Percentiles rank a stretch among this genome's conserved stretches.
Conservation (phyloP, 2,888 invertebrate genomes). For the Lycaena phlaeas region DNA sequence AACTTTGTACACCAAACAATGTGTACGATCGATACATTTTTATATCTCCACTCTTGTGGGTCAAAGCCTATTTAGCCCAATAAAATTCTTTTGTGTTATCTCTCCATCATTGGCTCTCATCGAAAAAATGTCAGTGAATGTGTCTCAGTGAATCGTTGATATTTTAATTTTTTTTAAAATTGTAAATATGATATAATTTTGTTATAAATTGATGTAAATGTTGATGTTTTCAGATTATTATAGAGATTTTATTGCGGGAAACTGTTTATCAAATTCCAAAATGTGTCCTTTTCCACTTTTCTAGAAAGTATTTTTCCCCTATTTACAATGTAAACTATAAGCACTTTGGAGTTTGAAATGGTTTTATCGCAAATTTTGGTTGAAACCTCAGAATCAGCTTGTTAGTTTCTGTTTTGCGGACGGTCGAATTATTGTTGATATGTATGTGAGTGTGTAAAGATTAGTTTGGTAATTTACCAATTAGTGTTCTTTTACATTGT, state of each 20-base stretch:
- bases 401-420: neutral
- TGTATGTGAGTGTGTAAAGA: neutral
- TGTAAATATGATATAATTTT: constrained; percentile 50
- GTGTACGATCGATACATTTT: too few relatives aligned
- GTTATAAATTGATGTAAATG: constrained; percentile 65
- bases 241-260: constrained; percentile 28
- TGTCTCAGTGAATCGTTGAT: constrained; percentile 36
- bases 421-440: neutral
- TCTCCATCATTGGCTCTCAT: too few relatives aligned
- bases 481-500: constrained; percentile 55
- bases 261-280: constrained; percentile 15
- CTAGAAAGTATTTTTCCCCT: constrained; percentile 1
- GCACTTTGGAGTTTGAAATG: neutral
- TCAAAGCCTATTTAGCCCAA: too few relatives aligned
- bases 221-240: constrained; percentile 54
- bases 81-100: too few relatives aligned
- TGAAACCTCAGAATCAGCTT: neutral
- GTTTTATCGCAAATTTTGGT: neutral
- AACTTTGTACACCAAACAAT: too few relatives aligned
- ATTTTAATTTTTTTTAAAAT: constrained; percentile 47
- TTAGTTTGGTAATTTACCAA: constrained; percentile 32
- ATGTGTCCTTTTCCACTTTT: constrained; percentile 4
- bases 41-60: too few relatives aligned
- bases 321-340: constrained; percentile 1
- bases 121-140: neutral